Evolutionary conservation across 1,140 invertebrate genomes (phyloP), one percentile per base, ranked within the genome.

Genomic region (Drosophila triauraria): DNA sequence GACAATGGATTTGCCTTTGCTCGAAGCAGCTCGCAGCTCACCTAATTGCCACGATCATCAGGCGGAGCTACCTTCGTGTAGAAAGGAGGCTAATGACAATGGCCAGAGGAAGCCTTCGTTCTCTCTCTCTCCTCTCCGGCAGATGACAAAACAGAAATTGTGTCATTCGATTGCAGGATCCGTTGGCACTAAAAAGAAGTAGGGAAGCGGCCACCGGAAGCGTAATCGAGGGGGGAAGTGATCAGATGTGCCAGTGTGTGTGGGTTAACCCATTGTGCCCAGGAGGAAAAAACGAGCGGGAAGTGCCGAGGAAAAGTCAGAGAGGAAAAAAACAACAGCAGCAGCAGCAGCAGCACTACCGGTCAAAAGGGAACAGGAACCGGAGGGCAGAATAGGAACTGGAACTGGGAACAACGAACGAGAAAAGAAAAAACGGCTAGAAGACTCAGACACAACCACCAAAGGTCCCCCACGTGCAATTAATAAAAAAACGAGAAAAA

Each of bases 81-180:
- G 72, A 71, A 78, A 78, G 76, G 59, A 78, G 67, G 75, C 86
- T 90, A 88, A 88, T 88, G 84, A 88, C 84, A 88, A 90, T 78
- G 63, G 35, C 43, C 51, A 50, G 78, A 81, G 27, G 80, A 64
- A 65, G 59, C 48, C 38, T 38, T 56, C 56, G 5, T 6, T 7
- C 5, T 6, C 27, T 30, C 5, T 7, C 27, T 30, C 27, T 30
- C 30, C 27, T 30, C 30, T 23, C 61, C 25, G 86, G 75, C 85
- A 90, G 85, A 90, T 90, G 85, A 90, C 86, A 85, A 91, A 82
- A 91, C 85, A 90, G 75, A 90, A 74, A 90, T 90, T 90, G 85
- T 90, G 85, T 90, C 85, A 90, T 82, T 82, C 78, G 78, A 64
- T 63, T 64, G 77, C 85, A 88, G 85, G 85, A 88, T 88, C 85